Conservation (phyloP, 2,888 invertebrate species). For the Aplocera efformata region DNA sequence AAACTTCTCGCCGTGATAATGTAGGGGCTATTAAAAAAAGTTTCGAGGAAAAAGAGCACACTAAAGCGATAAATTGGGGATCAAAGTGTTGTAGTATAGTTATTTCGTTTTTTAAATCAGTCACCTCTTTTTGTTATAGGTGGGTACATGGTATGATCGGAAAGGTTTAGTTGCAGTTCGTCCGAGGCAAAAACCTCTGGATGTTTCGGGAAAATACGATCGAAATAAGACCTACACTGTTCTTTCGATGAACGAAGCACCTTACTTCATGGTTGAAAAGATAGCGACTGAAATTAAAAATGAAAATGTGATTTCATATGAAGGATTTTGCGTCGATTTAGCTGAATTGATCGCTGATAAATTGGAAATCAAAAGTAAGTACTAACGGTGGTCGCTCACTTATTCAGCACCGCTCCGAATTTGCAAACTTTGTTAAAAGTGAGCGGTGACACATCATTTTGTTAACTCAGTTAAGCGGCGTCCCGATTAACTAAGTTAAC, state of each 20-base stretch:
- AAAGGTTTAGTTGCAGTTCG: conserved; percentile 87
- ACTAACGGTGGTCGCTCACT: not conserved
- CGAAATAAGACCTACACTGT: conserved; percentile 92
- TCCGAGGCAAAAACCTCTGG: conserved; percentile 85
- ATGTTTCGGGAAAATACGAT: conserved; percentile 84
- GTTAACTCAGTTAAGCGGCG: too few relatives aligned
- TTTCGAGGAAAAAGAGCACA: too few relatives aligned
- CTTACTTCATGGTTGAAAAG: conserved; percentile 83
- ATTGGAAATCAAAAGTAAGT: conserved; percentile 92
- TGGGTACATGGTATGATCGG: conserved; percentile 93
- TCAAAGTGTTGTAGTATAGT: too few relatives aligned
- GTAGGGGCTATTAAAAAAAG: too few relatives aligned
- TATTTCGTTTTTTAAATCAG: too few relatives aligned
- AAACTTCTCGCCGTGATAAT: too few relatives aligned
- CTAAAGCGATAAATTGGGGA: too few relatives aligned
- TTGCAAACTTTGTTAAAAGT: too few relatives aligned
- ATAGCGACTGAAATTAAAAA: not conserved
- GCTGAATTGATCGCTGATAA: conserved; percentile 89
- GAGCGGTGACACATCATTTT: too few relatives aligned
- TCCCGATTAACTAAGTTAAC: too few relatives aligned
- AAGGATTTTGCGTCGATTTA: conserved; percentile 95
- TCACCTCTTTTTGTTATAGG: conserved; percentile 73
- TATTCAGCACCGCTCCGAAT: not conserved
- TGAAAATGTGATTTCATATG: conserved; percentile 61
- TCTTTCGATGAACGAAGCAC: conserved; percentile 91